phyloP scores from a whole-genome alignment of 2,888 invertebrate genomes.

The Acrobasis repandana region DNA sequence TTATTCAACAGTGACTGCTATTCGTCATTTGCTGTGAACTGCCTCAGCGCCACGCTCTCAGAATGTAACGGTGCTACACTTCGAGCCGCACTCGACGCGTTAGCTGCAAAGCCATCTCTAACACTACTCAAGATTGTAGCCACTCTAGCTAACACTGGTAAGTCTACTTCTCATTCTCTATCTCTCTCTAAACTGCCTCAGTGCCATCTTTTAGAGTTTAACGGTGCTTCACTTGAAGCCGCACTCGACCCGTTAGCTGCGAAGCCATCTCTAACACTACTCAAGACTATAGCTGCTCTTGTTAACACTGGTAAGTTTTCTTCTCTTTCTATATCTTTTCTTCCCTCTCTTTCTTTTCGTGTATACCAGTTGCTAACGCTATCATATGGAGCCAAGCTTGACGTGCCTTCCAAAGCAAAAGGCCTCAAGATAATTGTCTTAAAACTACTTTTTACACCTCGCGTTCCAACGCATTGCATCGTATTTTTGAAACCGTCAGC shows the following conservation, averaged over 20 bases:
- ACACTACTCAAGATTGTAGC: slow-evolving; percentile 43
- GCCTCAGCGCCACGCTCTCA: slow-evolving; percentile 37
- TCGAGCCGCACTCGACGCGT: slow-evolving; percentile 46
- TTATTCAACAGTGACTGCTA: slow-evolving; percentile 35
- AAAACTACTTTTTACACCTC: too few relatives aligned
- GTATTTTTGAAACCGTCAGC: too few relatives aligned
- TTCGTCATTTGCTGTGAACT: slow-evolving; percentile 35
- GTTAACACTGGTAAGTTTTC: background rate
- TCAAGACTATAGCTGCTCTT: background rate
- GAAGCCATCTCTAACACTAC: background rate
- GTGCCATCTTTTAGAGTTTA: too few relatives aligned
- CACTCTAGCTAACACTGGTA: slow-evolving; percentile 44
- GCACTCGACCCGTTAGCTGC: slow-evolving; percentile 2
- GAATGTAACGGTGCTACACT: slow-evolving; percentile 35
- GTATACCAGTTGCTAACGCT: too few relatives aligned
- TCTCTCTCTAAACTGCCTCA: too few relatives aligned
- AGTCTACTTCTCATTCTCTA: too few relatives aligned
- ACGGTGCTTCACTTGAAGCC: background rate
- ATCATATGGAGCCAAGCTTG: too few relatives aligned
- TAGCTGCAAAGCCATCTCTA: slow-evolving; percentile 37
- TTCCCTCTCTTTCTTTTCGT: too few relatives aligned
- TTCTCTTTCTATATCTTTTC: too few relatives aligned
- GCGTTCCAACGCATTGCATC: too few relatives aligned
- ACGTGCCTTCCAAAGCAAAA: too few relatives aligned
- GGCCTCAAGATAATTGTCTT: too few relatives aligned